Evolutionary conservation across 2,888 invertebrate genomes (phyloP), one percentile per base, ranked within the genome.

Genomic region (Trisateles emortualis): DNA sequence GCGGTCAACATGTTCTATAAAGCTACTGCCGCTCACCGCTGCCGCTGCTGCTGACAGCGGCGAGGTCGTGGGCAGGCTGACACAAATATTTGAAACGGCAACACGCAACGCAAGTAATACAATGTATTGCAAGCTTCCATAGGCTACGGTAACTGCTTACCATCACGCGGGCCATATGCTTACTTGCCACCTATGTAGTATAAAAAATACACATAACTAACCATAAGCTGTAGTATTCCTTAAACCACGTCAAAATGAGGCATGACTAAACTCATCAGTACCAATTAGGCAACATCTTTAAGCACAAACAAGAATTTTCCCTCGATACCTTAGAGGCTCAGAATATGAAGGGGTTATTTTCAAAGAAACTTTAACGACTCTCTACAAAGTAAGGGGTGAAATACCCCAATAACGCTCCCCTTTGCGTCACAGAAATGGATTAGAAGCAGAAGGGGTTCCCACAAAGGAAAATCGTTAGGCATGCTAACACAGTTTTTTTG

Each of bases 391-490:
- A 54, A 51, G 59, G 64, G 67, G 64, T 58, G 51, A 63, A 72
- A 62, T 70, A 55, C 57, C 59, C 67, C 63, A 65, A 68, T 64
- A 65, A 64, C 32, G 51, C 59, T 50, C 44, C 64, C 61, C 61
- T 55, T 52, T 48, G 53, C 61, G 59, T 59, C 66, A 70, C 70
- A 70, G 64, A 67, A 60, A 49, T 64, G 64, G 77, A 76, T 79
- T 79, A 75, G 64, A 74, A 66, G 59, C 59, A 59, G 59, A 72
- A 68, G 68, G 64, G 75, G 62, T 50, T 46, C 55, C 58, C 59
- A 71, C 79, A 79, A 81, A 81, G 68, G 78, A 67, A 74, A 71
- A 59, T 83, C 78, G 79, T 80, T 80, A 75, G 68, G 59, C 65
- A 75, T 74, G 77, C 72, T 79, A 78, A 80, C 77, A 79, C 69